Conservation (phyloP, 2,888 invertebrate species). For the Clivina fossor region DNA sequence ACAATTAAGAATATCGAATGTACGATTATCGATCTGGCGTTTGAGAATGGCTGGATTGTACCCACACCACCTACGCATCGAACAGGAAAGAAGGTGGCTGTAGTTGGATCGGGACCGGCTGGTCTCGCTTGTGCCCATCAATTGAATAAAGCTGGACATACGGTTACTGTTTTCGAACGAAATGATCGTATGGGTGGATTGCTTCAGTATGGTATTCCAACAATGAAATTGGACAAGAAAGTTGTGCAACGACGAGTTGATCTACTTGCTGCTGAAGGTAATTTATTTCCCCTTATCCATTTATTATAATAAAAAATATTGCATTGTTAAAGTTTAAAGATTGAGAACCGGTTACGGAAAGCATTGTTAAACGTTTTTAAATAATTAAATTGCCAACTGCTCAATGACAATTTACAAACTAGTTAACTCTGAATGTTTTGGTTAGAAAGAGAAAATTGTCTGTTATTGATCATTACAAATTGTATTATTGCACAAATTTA, state of each 20-base stretch:
- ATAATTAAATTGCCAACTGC: no score
- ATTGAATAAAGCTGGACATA: conserved; percentile 94
- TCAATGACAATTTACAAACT: no score
- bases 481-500: no score
- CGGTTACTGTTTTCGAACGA: conserved; percentile 94
- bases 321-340: no score
- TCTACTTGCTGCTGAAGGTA: conserved; percentile 86
- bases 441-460: no score
- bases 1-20: conserved; percentile 99
- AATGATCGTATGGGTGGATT: conserved; percentile 95
- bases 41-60: conserved; percentile 91
- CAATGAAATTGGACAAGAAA: conserved; percentile 95
- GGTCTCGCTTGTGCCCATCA: conserved; percentile 96
- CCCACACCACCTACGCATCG: conserved; percentile 67
- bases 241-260: conserved; percentile 88
- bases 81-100: conserved; percentile 80
- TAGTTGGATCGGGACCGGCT: conserved; percentile 94
- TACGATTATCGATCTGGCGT: conserved; percentile 97
- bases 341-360: no score
- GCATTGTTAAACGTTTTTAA: no score
- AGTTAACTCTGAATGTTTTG: no score
- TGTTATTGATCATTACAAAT: no score
- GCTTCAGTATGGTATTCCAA: conserved; percentile 97
- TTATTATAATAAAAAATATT: no score
- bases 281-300: conserved; percentile 49